These are phyloP conservation scores for Cyclargus thomasi DNA, from an alignment of 1,140 invertebrate species.

Conservation along the genomic window DNA sequence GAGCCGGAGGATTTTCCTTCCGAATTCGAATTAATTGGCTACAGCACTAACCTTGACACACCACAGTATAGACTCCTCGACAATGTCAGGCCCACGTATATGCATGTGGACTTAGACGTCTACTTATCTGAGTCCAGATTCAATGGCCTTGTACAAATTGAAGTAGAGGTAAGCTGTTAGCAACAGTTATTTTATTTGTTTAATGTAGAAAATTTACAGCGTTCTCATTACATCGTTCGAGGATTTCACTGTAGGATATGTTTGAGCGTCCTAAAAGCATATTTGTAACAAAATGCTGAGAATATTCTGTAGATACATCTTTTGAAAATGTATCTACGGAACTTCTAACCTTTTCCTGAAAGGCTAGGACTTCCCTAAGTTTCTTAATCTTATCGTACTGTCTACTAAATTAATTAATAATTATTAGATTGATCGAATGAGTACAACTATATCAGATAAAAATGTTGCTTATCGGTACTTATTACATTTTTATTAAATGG, in stretches of 20 bases:
- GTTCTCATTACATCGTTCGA: not conserved
- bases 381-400: no score
- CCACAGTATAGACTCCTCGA: slow-evolving; percentile 49
- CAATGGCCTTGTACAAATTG: slow-evolving; percentile 42
- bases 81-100: slow-evolving; percentile 41
- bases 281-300: no score
- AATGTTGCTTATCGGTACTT: not conserved
- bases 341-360: no score
- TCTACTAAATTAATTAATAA: not conserved
- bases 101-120: slow-evolving; percentile 52
- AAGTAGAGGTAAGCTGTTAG: slow-evolving; percentile 47
- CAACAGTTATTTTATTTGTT: no score
- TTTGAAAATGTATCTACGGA: no score
- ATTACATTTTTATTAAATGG: not conserved
- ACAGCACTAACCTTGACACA: slow-evolving; percentile 46
- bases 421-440: no score
- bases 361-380: no score
- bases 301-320: no score
- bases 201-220: no score
- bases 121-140: slow-evolving; percentile 48
- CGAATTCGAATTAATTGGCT: slow-evolving; percentile 42
- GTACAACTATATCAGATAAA: not conserved
- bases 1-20: slow-evolving; percentile 41
- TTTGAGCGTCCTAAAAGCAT: no score
- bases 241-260: no score